Base-by-base conservation (phyloP, 2,888 invertebrate genomes). In the Phyllotreta cruciferae region DNA sequence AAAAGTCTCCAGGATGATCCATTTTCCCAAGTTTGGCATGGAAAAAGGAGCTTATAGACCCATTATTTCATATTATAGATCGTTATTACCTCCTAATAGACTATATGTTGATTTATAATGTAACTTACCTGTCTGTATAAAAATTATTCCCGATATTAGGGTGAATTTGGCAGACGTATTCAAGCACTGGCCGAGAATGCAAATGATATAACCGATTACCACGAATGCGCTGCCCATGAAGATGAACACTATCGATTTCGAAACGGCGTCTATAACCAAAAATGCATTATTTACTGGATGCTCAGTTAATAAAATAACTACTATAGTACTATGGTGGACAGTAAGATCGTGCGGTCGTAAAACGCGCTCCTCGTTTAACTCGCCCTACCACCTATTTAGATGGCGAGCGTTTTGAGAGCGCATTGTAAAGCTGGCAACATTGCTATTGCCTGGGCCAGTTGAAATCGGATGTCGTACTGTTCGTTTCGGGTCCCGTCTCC, bases 121-220 rank as follows among this genome's bases (percentile, higher is more conserved):
- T 3, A 41, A 50, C 55, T 66, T 81, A 94, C 94, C 94, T 82
- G 94, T 93, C 75, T 95, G 87, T 78, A 95, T 93, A 81, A 94
- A 94, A 68, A 92, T 86, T 69, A 94, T 90, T 38, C 95, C 94
- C 35, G 94, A 90, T 68, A 92, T 86, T 80, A 95, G 94, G 54
- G 93, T 92, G 82, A 89, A 93, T 49, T 94, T 84, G 66, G 91
- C 86, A 70, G 90, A 87, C 56, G 89, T 89, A 74, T 90, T 87
- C 55, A 90, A 88, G 76, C 91, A 89, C 75, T 92, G 92, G 9
- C 94, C 94, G 61, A 92, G 83, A 58, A 92, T 85, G 78, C 93
- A 93, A 75, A 92, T 91, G 69, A 92, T 83, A 71, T 93, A 93
- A 35, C 91, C 94, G 57, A 90, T 84, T 55, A 90, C 85, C 69